Conservation (phyloP, 2,113 vertebrate genomes). For the Corythornis cristatus region DNA sequence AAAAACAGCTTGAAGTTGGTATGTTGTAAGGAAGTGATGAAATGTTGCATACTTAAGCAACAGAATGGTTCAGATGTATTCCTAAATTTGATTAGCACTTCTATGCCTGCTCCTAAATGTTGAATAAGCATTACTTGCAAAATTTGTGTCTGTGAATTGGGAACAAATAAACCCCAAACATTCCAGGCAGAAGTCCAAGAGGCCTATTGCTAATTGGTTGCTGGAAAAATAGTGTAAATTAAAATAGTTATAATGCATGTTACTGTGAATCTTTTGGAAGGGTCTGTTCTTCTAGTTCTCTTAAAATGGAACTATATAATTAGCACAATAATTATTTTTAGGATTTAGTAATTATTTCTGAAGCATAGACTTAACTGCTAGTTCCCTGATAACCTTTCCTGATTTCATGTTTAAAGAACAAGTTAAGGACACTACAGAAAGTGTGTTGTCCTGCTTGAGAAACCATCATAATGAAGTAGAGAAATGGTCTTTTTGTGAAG, state of each 20-base stretch:
- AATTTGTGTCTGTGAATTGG: neutral
- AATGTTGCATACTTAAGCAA: neutral
- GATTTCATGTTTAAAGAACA: neutral
- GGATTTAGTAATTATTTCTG: neutral
- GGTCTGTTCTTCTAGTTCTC: neutral
- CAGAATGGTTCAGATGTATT: neutral
- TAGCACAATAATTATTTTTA: neutral
- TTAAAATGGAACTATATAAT: neutral
- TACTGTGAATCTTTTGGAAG: neutral
- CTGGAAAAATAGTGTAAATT: neutral
- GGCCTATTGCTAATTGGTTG: neutral
- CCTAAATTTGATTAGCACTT: neutral
- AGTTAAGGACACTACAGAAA: neutral
- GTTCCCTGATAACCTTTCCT: neutral
- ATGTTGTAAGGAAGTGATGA: neutral
- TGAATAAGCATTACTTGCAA: neutral
- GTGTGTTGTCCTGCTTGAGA: neutral
- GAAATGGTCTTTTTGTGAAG: neutral
- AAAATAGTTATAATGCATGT: neutral
- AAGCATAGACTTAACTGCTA: neutral
- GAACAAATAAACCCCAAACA: neutral
- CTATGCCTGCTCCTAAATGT: neutral
- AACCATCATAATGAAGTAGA: neutral
- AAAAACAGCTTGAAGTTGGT: neutral
- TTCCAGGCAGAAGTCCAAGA: neutral